Base-by-base conservation (phyloP, 2,113 vertebrate species). In the Myxocyprinus asiaticus region DNA sequence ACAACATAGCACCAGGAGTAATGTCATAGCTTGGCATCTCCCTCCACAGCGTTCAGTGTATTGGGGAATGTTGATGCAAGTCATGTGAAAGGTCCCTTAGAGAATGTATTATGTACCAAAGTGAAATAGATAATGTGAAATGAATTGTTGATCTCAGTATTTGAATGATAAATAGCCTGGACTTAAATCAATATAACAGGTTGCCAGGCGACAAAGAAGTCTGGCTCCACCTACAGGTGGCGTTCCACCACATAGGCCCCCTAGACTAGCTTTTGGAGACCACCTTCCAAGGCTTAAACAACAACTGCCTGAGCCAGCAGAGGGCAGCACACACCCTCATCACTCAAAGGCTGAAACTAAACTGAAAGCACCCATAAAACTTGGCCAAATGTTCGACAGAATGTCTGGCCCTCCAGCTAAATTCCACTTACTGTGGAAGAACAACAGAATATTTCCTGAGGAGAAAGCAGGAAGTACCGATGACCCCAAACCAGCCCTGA, bases 371-470 rank as follows among this genome's bases (percentile, higher is more conserved):
- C 78, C 85, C 17, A 88, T 91, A 89, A 92, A 91, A 76, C 86
- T 33, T 33, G 22, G 22, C 22, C 22, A 89, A 0, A 70, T 93
- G 56, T 80, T 89, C 59, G 79, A 85, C 9, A 74, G 87, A 82
- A 0, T 79, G 70, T 78, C 84, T 0, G 71, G 87, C 0, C 92
- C 92, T 66, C 87, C 93, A 75, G 79, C 87, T 77, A 1, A 1
- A 33, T 33, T 33, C 22, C 91, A 82, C 64, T 87, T 90, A 0
- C 92, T 91, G 0, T 98, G 98, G 98, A 98, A 92, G 85, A 95
- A 93, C 84, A 92, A 95, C 80, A 93, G 91, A 86, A 93, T 98
- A 70, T 91, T 93, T 82, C 98, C 98, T 90, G 90, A 78, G 22
- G 22, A 33, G 22, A 33, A 33, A 33, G 22, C 22, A 5, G 2